A percentile compares a stretch with the other conserved stretches of the same genome.
Conservation (phyloP, 2,888 invertebrate species). For the Euzophera pinguis region DNA sequence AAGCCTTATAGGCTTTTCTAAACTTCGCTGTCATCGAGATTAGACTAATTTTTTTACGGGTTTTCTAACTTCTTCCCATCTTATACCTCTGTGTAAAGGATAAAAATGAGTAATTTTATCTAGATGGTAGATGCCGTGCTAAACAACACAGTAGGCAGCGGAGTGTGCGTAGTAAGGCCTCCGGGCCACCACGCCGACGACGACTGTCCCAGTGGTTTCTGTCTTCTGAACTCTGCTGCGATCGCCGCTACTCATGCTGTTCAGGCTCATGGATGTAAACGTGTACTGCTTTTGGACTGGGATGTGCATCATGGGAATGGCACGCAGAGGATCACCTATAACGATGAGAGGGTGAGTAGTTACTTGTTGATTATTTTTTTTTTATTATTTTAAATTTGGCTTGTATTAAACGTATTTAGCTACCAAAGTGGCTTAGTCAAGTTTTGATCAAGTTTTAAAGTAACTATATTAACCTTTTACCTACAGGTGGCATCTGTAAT, state of each 20-base stretch:
- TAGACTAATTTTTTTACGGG: too few species aligned
- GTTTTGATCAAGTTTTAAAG: too few species aligned
- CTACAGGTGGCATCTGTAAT: too few species aligned
- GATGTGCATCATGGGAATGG: slow-evolving; percentile 98
- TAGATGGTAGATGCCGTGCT: slow-evolving; percentile 85
- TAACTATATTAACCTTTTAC: too few species aligned
- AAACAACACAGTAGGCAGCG: slow-evolving; percentile 81
- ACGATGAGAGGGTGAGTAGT: slow-evolving; percentile 75
- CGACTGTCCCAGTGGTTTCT: slow-evolving; percentile 91
- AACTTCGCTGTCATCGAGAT: too few species aligned
- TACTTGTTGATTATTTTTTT: too few species aligned
- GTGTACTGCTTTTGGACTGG: slow-evolving; percentile 92
- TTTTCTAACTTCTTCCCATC: too few species aligned
- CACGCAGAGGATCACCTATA: slow-evolving; percentile 89
- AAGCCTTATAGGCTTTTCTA: too few species aligned
- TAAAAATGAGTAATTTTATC: background rate
- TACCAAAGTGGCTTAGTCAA: too few species aligned
- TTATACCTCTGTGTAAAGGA: background rate
- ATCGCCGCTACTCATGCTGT: slow-evolving; percentile 89
- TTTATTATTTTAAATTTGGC: too few species aligned
- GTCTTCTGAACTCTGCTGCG: slow-evolving; percentile 92
- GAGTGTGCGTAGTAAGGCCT: slow-evolving; percentile 91
- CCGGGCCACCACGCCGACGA: slow-evolving; percentile 95
- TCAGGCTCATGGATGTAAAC: slow-evolving; percentile 76
- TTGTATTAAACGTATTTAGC: too few species aligned